Evolutionary conservation across 2,113 vertebrate genomes (phyloP), one percentile per base, ranked within the genome.

Genomic region (Istiophorus platypterus): DNA sequence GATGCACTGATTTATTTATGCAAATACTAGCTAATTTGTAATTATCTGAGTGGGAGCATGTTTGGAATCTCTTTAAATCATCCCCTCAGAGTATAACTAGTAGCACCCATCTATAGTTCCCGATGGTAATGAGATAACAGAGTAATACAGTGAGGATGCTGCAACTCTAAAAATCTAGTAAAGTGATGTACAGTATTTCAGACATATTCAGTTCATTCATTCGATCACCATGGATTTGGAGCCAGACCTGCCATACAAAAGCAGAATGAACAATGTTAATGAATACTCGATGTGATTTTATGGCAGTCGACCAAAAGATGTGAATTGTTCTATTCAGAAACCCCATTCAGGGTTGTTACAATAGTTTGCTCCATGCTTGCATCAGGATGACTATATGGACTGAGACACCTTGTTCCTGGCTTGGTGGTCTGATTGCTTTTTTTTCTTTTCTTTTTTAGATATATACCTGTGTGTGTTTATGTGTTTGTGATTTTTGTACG

Each of bases 21-120:
- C 86, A 93, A 93, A 94, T 91, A 88, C 49, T 31, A 59, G 71
- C 69, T 85, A 75, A 91, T 89, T 85, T 92, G 85, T 89, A 87
- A 89, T 91, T 90, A 91, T 82, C 61, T 86, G 78, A 90, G 84
- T 86, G 89, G 84, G 72, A 74, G 74, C 73, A 83, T 88, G 82
- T 84, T 89, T 80, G 57, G 58, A 86, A 75, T 85, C 56, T 77
- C 85, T 82, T 80, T 68, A 66, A 87, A 89, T 87, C 34, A 79
- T 77, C 76, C 41, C 65, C 67, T 86, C 49, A 73, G 80, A 14
- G 58, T 70, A 66, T 79, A 82, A 85, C 66, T 73, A 82, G 78
- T 72, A 61, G 52, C 49, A 82, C 11, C 34, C 62, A 67, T 80
- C 61, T 82, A 84, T 72, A 71, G 54, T 51, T 81, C 78, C 41